These are phyloP conservation scores for Lasioglossum villosulum DNA, from an alignment of 2,888 invertebrate genomes.

Conservation along the genomic window DNA sequence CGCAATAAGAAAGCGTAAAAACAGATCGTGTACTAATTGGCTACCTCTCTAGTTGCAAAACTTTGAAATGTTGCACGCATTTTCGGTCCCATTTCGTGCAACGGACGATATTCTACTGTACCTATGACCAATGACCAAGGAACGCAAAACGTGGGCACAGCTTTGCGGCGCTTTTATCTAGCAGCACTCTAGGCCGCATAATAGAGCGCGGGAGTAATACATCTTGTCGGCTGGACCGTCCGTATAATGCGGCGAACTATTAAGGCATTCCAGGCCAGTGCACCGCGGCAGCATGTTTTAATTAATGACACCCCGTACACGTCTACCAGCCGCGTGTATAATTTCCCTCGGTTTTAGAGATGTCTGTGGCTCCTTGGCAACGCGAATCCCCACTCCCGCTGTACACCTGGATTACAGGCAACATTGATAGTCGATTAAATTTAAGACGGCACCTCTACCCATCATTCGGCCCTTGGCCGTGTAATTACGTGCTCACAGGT, in stretches of 20 bases:
- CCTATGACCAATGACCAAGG: neutral
- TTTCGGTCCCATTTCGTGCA: neutral
- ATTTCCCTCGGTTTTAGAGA: constrained; percentile 63
- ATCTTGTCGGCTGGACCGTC: constrained; percentile 48
- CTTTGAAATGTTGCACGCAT: neutral
- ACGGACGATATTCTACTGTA: neutral
- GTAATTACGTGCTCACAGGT: constrained; percentile 65
- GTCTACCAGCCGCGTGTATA: constrained; percentile 54
- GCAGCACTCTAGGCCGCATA: constrained; percentile 24
- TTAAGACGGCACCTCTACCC: constrained; percentile 51
- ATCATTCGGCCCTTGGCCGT: constrained; percentile 32
- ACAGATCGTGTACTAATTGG: neutral
- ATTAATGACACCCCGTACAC: constrained; percentile 67
- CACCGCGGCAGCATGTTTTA: constrained; percentile 57
- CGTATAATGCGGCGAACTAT: constrained; percentile 64
- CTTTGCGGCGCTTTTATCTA: constrained; percentile 12
- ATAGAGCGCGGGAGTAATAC: constrained; percentile 42
- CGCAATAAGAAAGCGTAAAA: neutral
- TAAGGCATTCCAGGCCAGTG: constrained; percentile 64
- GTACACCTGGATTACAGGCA: constrained; percentile 65
- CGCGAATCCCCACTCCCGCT: too few relatives aligned
- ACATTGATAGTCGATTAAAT: constrained; percentile 72
- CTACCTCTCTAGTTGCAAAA: neutral
- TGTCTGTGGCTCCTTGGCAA: neutral
- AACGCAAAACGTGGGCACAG: neutral